Conservation (phyloP, 1,140 invertebrate genomes). For the Zaprionus capensis region DNA sequence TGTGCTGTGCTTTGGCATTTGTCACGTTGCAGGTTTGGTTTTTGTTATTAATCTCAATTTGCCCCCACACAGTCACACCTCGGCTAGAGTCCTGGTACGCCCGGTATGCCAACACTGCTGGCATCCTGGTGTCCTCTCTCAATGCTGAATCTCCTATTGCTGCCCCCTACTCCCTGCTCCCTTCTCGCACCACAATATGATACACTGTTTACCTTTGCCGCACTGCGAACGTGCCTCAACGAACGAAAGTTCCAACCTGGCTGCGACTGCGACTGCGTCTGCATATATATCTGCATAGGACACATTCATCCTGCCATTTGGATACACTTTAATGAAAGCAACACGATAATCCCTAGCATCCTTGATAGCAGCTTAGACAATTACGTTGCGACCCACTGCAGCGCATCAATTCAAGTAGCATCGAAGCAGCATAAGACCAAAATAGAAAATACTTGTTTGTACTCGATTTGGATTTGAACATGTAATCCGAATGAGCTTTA, state of each 20-base stretch:
- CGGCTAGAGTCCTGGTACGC: slow-evolving; percentile 8
- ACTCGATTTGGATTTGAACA: not conserved
- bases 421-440: not conserved
- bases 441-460: not conserved
- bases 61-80: slow-evolving; percentile 54
- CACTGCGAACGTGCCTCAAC: slow-evolving; percentile 41
- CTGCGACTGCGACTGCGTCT: slow-evolving; percentile 7
- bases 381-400: not conserved
- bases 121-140: slow-evolving; percentile 6
- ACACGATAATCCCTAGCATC: slow-evolving; percentile 37
- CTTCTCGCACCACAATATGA: not conserved
- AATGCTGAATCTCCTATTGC: not conserved
- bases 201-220: slow-evolving; percentile 41
- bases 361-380: slow-evolving; percentile 15
- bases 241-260: slow-evolving; percentile 16
- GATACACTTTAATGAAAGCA: slow-evolving; percentile 48
- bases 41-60: slow-evolving; percentile 79
- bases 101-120: slow-evolving; percentile 5
- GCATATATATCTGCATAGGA: slow-evolving; percentile 17
- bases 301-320: slow-evolving; percentile 23
- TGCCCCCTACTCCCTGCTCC: not conserved
- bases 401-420: too few species aligned
- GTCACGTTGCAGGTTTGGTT: slow-evolving; percentile 70
- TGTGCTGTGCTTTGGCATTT: slow-evolving; percentile 49
- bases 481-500: not conserved